Conservation (phyloP, 1,140 invertebrate species). For the Olivierus martensii region DNA sequence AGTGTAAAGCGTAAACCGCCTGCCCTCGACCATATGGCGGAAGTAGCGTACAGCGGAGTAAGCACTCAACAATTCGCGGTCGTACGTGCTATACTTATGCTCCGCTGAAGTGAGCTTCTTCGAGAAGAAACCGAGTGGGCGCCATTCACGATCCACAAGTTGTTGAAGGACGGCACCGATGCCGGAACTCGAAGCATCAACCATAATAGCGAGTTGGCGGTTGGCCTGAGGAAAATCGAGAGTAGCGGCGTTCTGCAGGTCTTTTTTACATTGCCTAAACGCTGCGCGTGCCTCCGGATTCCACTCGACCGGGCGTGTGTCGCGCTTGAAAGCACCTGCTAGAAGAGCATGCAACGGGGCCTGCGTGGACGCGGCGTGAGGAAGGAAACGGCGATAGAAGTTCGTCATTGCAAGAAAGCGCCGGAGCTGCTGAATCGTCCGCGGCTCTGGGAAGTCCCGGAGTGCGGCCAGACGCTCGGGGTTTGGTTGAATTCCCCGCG, state of each 20-base stretch:
- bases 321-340: neutral
- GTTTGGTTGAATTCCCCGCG: neutral
- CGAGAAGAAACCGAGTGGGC: slow-evolving; percentile 1
- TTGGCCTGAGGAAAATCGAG: neutral
- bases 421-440: neutral
- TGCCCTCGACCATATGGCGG: too few relatives aligned
- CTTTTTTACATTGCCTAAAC: neutral
- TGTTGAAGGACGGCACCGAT: neutral
- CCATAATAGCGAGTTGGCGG: neutral
- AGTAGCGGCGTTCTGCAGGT: neutral
- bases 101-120: neutral
- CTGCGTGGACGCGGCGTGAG: neutral
- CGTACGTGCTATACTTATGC: slow-evolving; percentile 30
- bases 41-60: slow-evolving; percentile 23
- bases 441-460: neutral
- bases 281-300: neutral
- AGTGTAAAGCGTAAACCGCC: slow-evolving; percentile 22
- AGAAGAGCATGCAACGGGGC: neutral
- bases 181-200: neutral
- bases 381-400: slow-evolving; percentile 5
- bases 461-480: too few relatives aligned
- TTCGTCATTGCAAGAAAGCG: slow-evolving; percentile 1
- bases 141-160: neutral
- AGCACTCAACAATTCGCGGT: slow-evolving; percentile 30
- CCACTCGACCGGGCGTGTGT: neutral